Evolutionary conservation across 2,797 vertebrate species (phyloP).

Genomic region (Delichon dasypus): DNA sequence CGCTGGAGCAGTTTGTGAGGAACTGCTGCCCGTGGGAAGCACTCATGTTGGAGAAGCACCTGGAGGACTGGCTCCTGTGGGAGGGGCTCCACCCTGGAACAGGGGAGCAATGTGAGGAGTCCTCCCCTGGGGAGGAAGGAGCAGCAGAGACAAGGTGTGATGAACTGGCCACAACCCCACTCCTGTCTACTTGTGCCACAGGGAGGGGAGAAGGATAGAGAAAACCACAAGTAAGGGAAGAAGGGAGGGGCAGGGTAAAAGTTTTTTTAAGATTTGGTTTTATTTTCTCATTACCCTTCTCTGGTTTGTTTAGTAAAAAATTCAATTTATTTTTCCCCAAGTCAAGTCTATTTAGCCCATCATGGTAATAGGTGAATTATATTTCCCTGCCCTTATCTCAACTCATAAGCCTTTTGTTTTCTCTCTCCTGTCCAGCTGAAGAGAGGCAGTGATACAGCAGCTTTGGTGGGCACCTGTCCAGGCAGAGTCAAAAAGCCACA

Average conservation of each 20-base stretch:
- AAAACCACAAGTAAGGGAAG: not conserved
- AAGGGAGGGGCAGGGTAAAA: not conserved
- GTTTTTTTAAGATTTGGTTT: not conserved
- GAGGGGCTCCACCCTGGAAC: not conserved
- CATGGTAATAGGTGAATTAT: not conserved
- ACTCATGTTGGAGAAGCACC: not conserved
- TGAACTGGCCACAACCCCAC: not conserved
- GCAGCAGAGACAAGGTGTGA: not conserved
- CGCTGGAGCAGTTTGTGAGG: not conserved
- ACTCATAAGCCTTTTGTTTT: not conserved
- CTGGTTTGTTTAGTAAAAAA: not conserved
- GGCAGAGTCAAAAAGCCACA: not conserved
- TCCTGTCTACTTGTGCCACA: not conserved
- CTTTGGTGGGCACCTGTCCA: not conserved
- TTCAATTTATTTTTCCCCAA: not conserved
- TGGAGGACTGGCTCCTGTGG: not conserved
- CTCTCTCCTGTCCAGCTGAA: not conserved
- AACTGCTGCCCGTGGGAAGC: not conserved
- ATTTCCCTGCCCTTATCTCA: not conserved
- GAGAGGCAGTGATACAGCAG: not conserved
- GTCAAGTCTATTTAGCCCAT: not conserved
- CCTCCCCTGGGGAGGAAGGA: not conserved
- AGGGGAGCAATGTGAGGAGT: not conserved
- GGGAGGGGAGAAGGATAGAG: not conserved
- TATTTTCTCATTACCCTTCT: not conserved